A percentile compares a stretch with the other conserved stretches of the same genome.
phyloP scores from a whole-genome alignment of 37 sponge, comb jelly and placozoan genomes.

The Sycon ciliatum region DNA sequence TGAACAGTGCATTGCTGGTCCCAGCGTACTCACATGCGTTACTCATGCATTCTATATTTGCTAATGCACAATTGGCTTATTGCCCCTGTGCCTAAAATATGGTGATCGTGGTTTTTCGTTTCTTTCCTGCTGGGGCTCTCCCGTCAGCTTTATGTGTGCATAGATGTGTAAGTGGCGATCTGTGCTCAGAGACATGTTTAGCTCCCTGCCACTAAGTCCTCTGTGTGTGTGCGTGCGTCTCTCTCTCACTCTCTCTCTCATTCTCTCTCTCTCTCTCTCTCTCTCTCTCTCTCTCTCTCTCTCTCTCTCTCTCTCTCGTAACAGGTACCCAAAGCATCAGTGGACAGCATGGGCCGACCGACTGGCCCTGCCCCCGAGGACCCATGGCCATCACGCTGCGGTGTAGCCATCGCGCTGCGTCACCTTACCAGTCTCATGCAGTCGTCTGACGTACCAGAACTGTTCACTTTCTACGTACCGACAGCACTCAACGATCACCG shows the following conservation, averaged over 20 bases:
- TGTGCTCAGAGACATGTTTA: no score
- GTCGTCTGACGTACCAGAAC: conserved; percentile 14
- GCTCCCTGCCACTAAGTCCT: not conserved
- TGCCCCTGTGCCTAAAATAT: no score
- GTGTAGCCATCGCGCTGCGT: conserved; percentile 68
- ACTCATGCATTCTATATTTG: no score
- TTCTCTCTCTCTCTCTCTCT: conserved; percentile 17
- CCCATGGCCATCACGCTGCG: conserved; percentile 68
- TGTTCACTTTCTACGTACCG: conserved; percentile 64
- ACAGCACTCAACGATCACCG: conserved; percentile 53
- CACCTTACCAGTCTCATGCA: conserved; percentile 38
- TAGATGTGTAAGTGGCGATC: no score
- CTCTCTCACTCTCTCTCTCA: not conserved
- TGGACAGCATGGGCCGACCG: conserved; percentile 26
- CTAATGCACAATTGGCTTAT: no score
- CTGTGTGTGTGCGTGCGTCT: not conserved
- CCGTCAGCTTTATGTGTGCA: no score
- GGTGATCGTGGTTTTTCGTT: no score
- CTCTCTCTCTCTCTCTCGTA: not conserved
- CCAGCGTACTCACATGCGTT: no score
- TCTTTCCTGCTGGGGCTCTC: no score
- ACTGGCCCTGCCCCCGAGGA: conserved; percentile 19
- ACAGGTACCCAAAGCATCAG: no score
- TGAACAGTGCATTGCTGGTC: no score
- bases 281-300: conserved; percentile 15